A percentile compares a stretch with the other conserved stretches of the same genome.
Conservation (phyloP, 2,797 vertebrate genomes). For the Peromyscus melanophrys region DNA sequence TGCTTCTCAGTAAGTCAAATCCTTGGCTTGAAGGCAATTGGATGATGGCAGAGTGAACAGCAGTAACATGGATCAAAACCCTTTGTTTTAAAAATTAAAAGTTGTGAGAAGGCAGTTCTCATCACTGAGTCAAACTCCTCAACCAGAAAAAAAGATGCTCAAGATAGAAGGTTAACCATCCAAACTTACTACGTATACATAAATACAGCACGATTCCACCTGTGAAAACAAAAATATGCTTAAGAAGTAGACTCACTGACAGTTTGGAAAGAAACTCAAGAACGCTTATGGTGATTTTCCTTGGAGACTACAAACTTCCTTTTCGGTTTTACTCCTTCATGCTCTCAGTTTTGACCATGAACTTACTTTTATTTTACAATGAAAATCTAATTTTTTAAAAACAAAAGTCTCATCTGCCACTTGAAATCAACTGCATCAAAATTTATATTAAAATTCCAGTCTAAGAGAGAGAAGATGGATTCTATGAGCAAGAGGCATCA, state of each 20-base stretch:
- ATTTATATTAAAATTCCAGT: not conserved
- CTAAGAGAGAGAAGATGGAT: too few species aligned
- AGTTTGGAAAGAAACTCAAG: not conserved
- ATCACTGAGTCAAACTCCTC: conserved; percentile 39
- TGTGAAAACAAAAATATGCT: conserved; percentile 34
- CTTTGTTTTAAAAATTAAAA: conserved; percentile 63
- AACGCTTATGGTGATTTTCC: not conserved
- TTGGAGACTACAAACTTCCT: not conserved
- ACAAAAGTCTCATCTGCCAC: not conserved
- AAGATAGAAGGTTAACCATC: not conserved
- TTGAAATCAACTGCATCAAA: conserved; percentile 43
- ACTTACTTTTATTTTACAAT: conserved; percentile 62
- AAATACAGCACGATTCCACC: not conserved
- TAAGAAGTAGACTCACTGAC: not conserved
- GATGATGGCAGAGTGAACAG: conserved; percentile 35
- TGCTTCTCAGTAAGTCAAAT: conserved; percentile 62
- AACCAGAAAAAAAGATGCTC: conserved; percentile 49
- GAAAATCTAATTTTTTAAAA: conserved; percentile 45
- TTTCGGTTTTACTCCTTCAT: conserved; percentile 22
- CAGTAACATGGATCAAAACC: conserved; percentile 17
- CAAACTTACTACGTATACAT: not conserved
- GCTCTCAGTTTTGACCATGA: not conserved
- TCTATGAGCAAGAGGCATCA: too few species aligned
- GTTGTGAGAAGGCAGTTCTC: not conserved
- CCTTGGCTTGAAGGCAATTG: conserved; percentile 38